Percentiles rank a stretch among this genome's conserved stretches.
Conservation (phyloP, 2,113 vertebrate genomes). For the Mobula birostris region DNA sequence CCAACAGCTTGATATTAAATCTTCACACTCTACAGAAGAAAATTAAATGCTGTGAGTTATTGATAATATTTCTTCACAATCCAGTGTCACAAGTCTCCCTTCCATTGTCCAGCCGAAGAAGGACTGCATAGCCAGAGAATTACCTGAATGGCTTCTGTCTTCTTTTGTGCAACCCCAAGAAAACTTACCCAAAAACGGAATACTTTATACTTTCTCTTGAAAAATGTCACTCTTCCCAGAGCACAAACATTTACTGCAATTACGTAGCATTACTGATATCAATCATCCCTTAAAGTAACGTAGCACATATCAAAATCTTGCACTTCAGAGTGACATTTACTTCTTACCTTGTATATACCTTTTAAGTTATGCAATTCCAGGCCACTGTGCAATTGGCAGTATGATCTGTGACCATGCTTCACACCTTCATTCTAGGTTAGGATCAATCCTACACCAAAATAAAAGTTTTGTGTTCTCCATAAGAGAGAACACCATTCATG, state of each 20-base stretch:
- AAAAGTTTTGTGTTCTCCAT: not conserved
- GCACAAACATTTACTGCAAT: not conserved
- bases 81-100: not conserved
- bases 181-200: not conserved
- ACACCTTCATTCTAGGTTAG: not conserved
- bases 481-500: not conserved
- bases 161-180: not conserved
- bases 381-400: not conserved
- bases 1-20: not conserved
- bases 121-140: not conserved
- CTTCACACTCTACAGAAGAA: not conserved
- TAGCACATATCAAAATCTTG: not conserved
- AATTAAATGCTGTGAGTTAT: not conserved
- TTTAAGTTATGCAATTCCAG: not conserved
- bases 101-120: not conserved
- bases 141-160: not conserved
- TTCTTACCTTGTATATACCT: not conserved
- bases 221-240: not conserved
- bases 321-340: not conserved
- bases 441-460: no score
- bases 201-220: not conserved
- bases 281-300: not conserved
- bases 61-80: not conserved
- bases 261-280: not conserved
- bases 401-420: not conserved